Base-by-base conservation (phyloP, 2,113 vertebrate species). In the Columba livia region DNA sequence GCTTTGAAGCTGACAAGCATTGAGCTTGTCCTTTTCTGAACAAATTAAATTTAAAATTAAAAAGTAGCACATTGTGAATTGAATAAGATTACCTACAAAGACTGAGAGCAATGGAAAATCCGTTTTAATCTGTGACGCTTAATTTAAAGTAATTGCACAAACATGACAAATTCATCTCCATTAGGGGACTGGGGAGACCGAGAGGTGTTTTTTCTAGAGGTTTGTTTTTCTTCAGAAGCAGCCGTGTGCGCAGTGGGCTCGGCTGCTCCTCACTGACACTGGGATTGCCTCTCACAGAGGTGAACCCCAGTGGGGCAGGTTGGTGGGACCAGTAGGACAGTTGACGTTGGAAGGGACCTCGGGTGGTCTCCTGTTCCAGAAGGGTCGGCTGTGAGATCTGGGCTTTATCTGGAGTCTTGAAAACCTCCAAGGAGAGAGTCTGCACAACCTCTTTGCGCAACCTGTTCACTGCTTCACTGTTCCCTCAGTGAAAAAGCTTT, bases 21-120 rank as follows among this genome's bases (percentile, higher is more conserved):
- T 70, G 31, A 96, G n/a, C 86, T 92, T 88, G 89, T 93, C 83
- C 53, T 72, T 94, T 54, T 69, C 67, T 77, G 19, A 60, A 82
- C 79, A 88, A 79, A 85, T 93, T 85, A 72, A 91, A 95, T 94
- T 84, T 89, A 74, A 96, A 88, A 93, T 83, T 78, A 86, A 73
- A 91, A 91, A 90, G 54, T 44, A 85, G 58, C 85, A 83, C 0
- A 1, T 57, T 79, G 50, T 88, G 82, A 85, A 85, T 91, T 66
- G 83, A 94, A 50, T 91, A 58, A 91, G 85, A 88, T 89, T 82
- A 88, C 53, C 70, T 82, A 38, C 53, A 40, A 85, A 91, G 69
- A 32, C n/a, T 42, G 87, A 79, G 25, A 89, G 32, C 81, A 85
- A 28, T n/a, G 34, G 66, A 64, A 42, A 85, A 91, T 93, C 78